Conservation (phyloP, 2,888 invertebrate genomes). For the Temnothorax ravouxi region DNA sequence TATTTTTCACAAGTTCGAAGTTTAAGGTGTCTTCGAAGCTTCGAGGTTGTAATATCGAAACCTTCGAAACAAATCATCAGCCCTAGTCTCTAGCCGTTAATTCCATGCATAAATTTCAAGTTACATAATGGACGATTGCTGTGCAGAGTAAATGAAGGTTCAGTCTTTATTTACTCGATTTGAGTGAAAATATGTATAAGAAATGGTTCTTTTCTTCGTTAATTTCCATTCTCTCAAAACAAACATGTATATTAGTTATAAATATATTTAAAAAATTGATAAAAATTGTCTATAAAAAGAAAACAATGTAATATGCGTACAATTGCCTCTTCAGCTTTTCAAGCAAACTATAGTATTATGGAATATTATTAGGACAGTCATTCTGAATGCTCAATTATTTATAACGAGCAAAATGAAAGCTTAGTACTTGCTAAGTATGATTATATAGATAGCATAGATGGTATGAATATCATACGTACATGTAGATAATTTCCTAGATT, state of each 20-base stretch:
- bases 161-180: slow-evolving; percentile 33
- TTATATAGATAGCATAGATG: neutral
- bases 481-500: neutral
- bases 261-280: neutral
- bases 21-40: too few relatives aligned
- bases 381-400: slow-evolving; percentile 35
- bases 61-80: too few relatives aligned
- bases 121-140: slow-evolving; percentile 57
- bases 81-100: slow-evolving; percentile 46
- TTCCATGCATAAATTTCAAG: slow-evolving; percentile 56
- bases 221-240: neutral
- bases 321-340: slow-evolving; percentile 1
- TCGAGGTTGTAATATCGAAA: too few relatives aligned
- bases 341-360: neutral
- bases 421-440: slow-evolving; percentile 27
- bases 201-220: neutral
- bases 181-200: slow-evolving; percentile 13
- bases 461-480: neutral
- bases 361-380: neutral
- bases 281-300: slow-evolving; percentile 15
- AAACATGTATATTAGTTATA: neutral
- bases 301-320: neutral
- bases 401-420: slow-evolving; percentile 17
- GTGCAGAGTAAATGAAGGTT: slow-evolving; percentile 44
- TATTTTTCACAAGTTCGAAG: too few relatives aligned